phyloP scores from a whole-genome alignment of 2,113 vertebrate genomes.

The Anolis carolinensis region DNA sequence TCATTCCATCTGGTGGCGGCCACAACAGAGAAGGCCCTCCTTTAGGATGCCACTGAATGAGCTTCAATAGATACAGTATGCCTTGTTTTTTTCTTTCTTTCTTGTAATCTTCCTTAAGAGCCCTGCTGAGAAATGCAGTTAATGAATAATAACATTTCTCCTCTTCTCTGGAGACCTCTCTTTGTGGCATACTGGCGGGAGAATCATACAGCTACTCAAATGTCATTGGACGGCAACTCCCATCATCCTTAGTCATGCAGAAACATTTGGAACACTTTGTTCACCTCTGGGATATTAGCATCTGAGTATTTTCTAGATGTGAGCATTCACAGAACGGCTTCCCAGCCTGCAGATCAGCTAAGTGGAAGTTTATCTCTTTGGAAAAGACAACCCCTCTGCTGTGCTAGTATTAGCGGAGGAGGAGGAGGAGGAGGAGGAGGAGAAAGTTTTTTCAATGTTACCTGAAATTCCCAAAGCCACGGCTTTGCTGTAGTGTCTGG shows the following conservation, averaged over 20 bases:
- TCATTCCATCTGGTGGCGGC: too few relatives aligned
- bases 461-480: conserved; percentile 99
- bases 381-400: neutral
- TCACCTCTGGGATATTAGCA: neutral
- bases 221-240: neutral
- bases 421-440: neutral
- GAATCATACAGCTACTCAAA: too few relatives aligned
- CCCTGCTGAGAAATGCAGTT: neutral
- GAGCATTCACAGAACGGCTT: too few relatives aligned
- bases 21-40: too few relatives aligned
- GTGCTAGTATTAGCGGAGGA: neutral
- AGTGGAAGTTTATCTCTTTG: neutral
- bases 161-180: too few relatives aligned
- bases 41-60: too few relatives aligned
- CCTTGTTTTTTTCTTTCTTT: neutral
- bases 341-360: neutral
- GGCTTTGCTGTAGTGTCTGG: conserved; percentile 98
- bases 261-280: too few relatives aligned
- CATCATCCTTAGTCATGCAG: too few relatives aligned
- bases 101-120: neutral
- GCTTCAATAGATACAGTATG: neutral
- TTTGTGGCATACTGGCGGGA: neutral
- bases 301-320: neutral
- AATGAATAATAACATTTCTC: neutral
- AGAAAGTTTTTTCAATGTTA: conserved; percentile 57